Conservation (phyloP, 2,797 vertebrate species). For the Falco naumanni region DNA sequence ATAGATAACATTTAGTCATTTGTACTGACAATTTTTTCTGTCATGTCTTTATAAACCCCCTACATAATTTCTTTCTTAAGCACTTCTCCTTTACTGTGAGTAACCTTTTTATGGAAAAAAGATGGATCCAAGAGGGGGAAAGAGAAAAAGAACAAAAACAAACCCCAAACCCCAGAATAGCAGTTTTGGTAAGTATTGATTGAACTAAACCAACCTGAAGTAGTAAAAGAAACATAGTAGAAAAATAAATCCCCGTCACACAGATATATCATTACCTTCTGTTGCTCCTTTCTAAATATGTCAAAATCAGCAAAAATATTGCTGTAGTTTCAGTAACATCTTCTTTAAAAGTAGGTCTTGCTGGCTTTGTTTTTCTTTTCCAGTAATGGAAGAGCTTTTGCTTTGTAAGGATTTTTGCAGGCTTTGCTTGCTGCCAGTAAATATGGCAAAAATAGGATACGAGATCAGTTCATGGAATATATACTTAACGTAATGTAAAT, state of each 20-base stretch:
- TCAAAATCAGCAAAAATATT: constrained; percentile 1
- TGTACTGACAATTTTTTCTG: neutral
- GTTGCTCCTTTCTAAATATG: neutral
- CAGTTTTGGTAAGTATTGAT: neutral
- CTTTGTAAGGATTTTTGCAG: constrained; percentile 7
- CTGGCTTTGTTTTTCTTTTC: neutral
- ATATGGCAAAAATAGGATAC: neutral
- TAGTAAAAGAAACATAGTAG: neutral
- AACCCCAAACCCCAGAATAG: neutral
- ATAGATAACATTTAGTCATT: neutral
- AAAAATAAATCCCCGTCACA: neutral
- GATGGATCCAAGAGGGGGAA: neutral
- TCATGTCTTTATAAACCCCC: neutral
- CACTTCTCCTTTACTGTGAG: neutral
- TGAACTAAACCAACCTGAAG: neutral
- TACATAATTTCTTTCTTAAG: too few species aligned
- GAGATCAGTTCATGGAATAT: neutral
- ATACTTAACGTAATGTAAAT: neutral
- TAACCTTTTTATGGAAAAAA: constrained; percentile 12
- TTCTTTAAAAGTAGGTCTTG: neutral
- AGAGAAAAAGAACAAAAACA: neutral
- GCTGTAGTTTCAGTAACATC: neutral
- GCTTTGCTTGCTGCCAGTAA: neutral
- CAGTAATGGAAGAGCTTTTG: neutral
- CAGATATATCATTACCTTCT: neutral